Base-by-base conservation (phyloP, 1,140 invertebrate species). In the Ptiloglossa arizonensis region DNA sequence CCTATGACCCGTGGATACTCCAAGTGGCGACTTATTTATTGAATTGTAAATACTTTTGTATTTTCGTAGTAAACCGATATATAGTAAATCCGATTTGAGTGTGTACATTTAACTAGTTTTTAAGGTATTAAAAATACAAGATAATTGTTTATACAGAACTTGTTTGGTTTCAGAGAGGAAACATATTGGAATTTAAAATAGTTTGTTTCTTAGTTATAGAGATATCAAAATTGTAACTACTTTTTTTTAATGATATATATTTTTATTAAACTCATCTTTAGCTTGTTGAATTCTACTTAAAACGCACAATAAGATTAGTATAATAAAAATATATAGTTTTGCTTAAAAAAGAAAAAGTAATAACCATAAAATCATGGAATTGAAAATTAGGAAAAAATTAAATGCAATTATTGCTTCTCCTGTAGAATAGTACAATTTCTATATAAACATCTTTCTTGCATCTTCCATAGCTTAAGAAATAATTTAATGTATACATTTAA, bases 41-140 rank as follows among this genome's bases (percentile, higher is more conserved):
- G 70, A 90, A 90, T 89, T 91, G 90, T 92, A 92, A 77, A 92
- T 92, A 91, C 80, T 91, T 91, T 92, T 91, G 89, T 90, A 91
- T 91, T 91, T 90, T 90, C 88, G 78, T 79, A 83, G 83, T 71
- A 79, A 48, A 69, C 64, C 59, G 17, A 50, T 56, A 41, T 69
- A 76, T 54, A 76, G 57, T 68, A 68, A 46, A 56, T 48, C 41
- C 44, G 15, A 32, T 69, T 76, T 76, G 56, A 76, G 57, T 57
- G 35, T 38, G 46, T 75, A 50, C 29, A 48, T 57, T 59, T 38
- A 29, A 59, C 15, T 38, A 41, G 24, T 68, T 68, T 11, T 35
- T 27, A 19, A 0, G 41, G 5, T 68, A 15, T 35, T 75, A 8
- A 50, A 46, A 32, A 13, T 57, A 48, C 17, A 35, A 38, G 35